These are phyloP conservation scores for Nomada flava DNA, from an alignment of 2,888 invertebrate species.

Conservation along the genomic window DNA sequence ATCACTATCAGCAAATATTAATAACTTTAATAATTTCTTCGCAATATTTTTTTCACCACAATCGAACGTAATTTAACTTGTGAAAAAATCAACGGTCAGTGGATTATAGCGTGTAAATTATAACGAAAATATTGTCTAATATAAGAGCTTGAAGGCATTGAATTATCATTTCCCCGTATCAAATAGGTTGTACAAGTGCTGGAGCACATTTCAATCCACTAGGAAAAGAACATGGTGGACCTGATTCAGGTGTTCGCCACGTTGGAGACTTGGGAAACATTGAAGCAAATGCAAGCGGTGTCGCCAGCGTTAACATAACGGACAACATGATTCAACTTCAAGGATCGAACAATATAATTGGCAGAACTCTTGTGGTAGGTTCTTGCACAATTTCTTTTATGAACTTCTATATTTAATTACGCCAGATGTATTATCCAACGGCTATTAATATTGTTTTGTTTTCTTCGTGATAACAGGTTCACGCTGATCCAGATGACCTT, in stretches of 20 bases:
- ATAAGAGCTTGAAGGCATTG: background rate
- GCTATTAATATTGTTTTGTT: background rate
- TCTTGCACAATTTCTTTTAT: background rate
- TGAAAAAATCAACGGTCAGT: slow-evolving; percentile 14
- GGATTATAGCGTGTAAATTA: background rate
- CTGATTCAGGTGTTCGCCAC: slow-evolving; percentile 90
- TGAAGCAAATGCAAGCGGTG: slow-evolving; percentile 87
- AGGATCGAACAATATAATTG: slow-evolving; percentile 92
- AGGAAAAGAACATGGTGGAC: slow-evolving; percentile 93
- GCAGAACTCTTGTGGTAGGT: slow-evolving; percentile 91
- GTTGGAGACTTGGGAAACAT: slow-evolving; percentile 97
- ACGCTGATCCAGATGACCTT: slow-evolving; percentile 96
- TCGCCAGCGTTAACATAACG: slow-evolving; percentile 88
- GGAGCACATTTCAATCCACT: slow-evolving; percentile 97
- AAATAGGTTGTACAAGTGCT: slow-evolving; percentile 92
- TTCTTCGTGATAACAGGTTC: slow-evolving; percentile 85
- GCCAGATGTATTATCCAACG: background rate
- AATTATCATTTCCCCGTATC: background rate
- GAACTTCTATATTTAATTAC: background rate
- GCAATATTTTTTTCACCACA: background rate
- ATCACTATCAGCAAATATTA: background rate
- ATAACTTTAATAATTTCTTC: background rate
- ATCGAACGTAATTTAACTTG: background rate
- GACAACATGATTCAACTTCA: slow-evolving; percentile 88
- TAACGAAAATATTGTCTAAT: background rate